Evolutionary conservation across 2,797 vertebrate genomes (phyloP).

Genomic region (Serranus cabrilla): DNA sequence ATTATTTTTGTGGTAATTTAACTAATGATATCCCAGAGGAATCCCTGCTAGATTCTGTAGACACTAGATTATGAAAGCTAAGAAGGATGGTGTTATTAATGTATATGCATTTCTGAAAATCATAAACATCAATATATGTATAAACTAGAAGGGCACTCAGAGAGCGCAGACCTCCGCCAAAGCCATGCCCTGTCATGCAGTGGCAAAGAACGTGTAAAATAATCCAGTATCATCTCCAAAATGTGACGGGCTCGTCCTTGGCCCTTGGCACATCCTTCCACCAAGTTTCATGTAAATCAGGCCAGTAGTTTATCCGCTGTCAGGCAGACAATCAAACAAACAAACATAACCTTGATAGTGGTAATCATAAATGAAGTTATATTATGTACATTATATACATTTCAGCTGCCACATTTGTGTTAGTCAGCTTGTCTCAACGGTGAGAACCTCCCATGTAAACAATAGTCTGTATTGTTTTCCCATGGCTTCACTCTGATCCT

Average conservation of each 20-base stretch:
- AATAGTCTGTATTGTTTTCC: constrained; percentile 38
- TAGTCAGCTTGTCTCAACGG: constrained; percentile 35
- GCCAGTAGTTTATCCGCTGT: too few relatives aligned
- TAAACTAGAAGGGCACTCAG: too few relatives aligned
- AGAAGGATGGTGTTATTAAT: constrained; percentile 39
- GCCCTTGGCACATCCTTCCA: too few relatives aligned
- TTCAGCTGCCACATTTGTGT: background rate
- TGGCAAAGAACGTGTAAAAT: too few relatives aligned
- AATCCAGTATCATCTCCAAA: too few relatives aligned
- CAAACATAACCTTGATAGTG: too few relatives aligned
- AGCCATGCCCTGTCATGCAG: too few relatives aligned
- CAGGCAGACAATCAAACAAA: too few relatives aligned
- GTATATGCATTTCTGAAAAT: constrained; percentile 59
- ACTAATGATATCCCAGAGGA: constrained; percentile 80
- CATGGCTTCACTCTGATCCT: constrained; percentile 59
- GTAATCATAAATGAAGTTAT: too few relatives aligned
- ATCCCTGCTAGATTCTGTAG: constrained; percentile 41
- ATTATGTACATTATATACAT: background rate
- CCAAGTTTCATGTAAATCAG: too few relatives aligned
- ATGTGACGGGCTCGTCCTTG: too few relatives aligned
- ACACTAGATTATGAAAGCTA: constrained; percentile 48
- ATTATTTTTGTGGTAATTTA: constrained; percentile 75
- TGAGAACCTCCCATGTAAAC: constrained; percentile 49
- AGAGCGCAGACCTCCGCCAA: too few relatives aligned
- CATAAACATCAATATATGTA: constrained; percentile 1